A percentile compares a stretch with the other conserved stretches of the same genome.
Evolutionary conservation across 2,888 invertebrate species (phyloP).

Genomic region (Corbicula japonica): DNA sequence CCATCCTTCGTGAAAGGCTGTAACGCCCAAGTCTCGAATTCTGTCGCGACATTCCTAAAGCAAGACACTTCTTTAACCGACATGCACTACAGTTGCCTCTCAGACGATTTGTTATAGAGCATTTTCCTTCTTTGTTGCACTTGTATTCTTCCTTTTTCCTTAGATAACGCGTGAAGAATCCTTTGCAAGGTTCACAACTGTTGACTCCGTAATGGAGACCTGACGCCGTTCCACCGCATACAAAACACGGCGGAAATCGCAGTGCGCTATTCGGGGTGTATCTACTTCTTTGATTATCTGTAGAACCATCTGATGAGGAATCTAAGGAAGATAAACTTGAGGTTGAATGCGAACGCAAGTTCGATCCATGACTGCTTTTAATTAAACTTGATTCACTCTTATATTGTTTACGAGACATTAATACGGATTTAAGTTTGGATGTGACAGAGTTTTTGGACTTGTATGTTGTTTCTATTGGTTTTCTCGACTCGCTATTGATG

Average conservation of each 20-base stretch:
- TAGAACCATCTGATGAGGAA: too few relatives aligned
- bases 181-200: slow-evolving; percentile 64
- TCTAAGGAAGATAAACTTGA: too few relatives aligned
- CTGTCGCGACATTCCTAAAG: slow-evolving; percentile 58
- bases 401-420: too few relatives aligned
- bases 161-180: slow-evolving; percentile 57
- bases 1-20: slow-evolving; percentile 51
- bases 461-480: too few relatives aligned
- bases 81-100: slow-evolving; percentile 62
- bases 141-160: slow-evolving; percentile 53
- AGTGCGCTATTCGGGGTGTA: slow-evolving; percentile 29
- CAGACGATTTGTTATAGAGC: slow-evolving; percentile 49
- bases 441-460: too few relatives aligned
- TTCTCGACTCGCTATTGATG: too few relatives aligned
- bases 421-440: too few relatives aligned
- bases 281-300: too few relatives aligned
- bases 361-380: too few relatives aligned
- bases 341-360: too few relatives aligned
- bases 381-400: too few relatives aligned
- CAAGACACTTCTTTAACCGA: slow-evolving; percentile 53
- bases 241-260: slow-evolving; percentile 58
- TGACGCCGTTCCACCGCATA: slow-evolving; percentile 59
- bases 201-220: slow-evolving; percentile 64
- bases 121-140: slow-evolving; percentile 51
- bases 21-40: slow-evolving; percentile 61